Base-by-base conservation (phyloP, 1,140 invertebrate genomes). In the Leptopilina clavipes region DNA sequence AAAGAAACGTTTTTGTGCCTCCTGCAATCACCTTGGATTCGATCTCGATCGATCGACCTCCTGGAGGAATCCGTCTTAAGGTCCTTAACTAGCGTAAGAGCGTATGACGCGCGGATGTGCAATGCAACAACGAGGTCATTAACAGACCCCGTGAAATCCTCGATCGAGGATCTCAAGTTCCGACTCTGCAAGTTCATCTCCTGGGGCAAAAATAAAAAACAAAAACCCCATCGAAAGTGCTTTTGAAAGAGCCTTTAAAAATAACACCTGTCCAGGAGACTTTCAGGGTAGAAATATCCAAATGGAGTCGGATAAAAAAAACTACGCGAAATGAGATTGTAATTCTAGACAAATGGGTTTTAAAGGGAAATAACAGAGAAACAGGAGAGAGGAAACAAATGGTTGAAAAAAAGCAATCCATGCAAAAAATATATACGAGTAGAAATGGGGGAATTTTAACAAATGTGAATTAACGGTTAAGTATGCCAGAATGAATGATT, bases 61-160 rank as follows among this genome's bases (percentile, higher is more conserved):
- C 22, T 73, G 31, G 31, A 76, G 65, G 37, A 11, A 74, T 14
- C 71, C 56, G 74, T 56, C 59, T 70, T 78, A 73, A 65, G 59
- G 59, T 25, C 59, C 59, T 65, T 65, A n/a, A 31, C 5, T 40
- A 40, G 37, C 37, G 37, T 40, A 8, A 7, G 44, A 18, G 25
- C 18, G 40, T 19, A 37, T 40, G 44, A 54, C 37, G 40, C 37
- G 45, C 72, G 56, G 18, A 65, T 14, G 19, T 31, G 59, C 59
- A 25, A 65, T 65, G 22, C 22, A 14, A 65, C 14, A 59, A 59
- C 19, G 56, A 25, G 56, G 22, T 22, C 59, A 31, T 25, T 25
- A 25, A 3, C 1, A 31, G 56, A 19, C 25, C 19, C 25, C 59
- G 59, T 31, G 11, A 31, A 65, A 31, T 65, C 59, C 22, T 65